phyloP scores from a whole-genome alignment of 2,888 invertebrate genomes.

The Romanomermis culicivorax region DNA sequence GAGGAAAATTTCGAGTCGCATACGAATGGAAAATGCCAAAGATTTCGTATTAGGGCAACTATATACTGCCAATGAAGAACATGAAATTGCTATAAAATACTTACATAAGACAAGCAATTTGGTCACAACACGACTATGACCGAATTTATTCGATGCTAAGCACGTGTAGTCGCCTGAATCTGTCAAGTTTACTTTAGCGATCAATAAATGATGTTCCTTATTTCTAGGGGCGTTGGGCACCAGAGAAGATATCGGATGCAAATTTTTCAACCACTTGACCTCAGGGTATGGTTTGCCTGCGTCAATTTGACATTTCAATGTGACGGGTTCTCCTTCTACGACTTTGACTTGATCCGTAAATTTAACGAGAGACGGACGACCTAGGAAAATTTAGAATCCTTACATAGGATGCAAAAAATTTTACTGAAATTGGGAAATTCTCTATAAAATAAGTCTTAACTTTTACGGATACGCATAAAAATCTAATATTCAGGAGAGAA shows the following conservation, averaged over 20 bases:
- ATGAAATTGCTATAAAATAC: too few relatives aligned
- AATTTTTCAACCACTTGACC: constrained; percentile 35
- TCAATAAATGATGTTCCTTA: constrained; percentile 18
- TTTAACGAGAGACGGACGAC: too few relatives aligned
- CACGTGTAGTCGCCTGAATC: constrained; percentile 42
- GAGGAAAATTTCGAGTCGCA: too few relatives aligned
- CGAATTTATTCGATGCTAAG: constrained; percentile 37
- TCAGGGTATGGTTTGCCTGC: constrained; percentile 29
- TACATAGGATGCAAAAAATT: too few relatives aligned
- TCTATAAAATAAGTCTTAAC: too few relatives aligned
- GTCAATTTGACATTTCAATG: constrained; percentile 31
- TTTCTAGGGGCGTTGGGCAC: constrained; percentile 17
- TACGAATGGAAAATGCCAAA: too few relatives aligned
- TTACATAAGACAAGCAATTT: constrained; percentile 40
- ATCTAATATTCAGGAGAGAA: too few relatives aligned
- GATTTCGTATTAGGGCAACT: too few relatives aligned
- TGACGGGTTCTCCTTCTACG: constrained; percentile 28
- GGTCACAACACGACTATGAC: constrained; percentile 35
- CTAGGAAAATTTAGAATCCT: too few relatives aligned
- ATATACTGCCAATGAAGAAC: too few relatives aligned
- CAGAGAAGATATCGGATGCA: constrained; percentile 34
- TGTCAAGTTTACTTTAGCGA: constrained; percentile 16
- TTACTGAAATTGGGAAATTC: too few relatives aligned
- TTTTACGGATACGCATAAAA: too few relatives aligned
- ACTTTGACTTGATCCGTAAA: constrained; percentile 23